Evolutionary conservation across 2,797 vertebrate genomes (phyloP).

Genomic region (Salmo trutta): DNA sequence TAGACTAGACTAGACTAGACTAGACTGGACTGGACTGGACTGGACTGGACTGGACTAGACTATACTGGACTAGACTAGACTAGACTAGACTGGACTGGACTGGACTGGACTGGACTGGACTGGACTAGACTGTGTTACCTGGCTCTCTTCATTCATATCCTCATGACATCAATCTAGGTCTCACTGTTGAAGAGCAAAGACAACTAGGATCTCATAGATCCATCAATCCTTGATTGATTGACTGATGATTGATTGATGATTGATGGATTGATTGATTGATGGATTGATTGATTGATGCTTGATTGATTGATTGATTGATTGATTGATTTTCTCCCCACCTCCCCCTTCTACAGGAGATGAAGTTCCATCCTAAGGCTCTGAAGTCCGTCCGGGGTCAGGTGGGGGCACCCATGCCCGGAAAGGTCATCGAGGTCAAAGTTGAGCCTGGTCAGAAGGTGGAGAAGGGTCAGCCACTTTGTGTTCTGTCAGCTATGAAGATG

Average conservation of each 20-base stretch:
- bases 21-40: too few species aligned
- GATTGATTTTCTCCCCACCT: conserved; percentile 25
- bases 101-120: too few species aligned
- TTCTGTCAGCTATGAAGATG: conserved; percentile 97
- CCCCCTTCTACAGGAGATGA: conserved; percentile 82
- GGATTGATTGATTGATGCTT: not conserved
- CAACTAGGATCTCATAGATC: too few species aligned
- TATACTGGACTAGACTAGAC: too few species aligned
- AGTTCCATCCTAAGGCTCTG: conserved; percentile 92
- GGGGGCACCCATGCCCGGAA: conserved; percentile 94
- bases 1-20: too few species aligned
- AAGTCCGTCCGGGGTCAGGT: conserved; percentile 91
- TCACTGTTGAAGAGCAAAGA: too few species aligned
- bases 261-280: not conserved
- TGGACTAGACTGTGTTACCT: too few species aligned
- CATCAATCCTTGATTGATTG: not conserved
- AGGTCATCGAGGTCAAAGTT: conserved; percentile 90
- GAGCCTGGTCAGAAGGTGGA: conserved; percentile 74
- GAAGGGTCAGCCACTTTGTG: conserved; percentile 92
- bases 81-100: too few species aligned
- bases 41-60: too few species aligned
- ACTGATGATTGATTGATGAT: not conserved
- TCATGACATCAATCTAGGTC: too few species aligned
- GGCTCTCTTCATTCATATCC: too few species aligned
- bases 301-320: too few species aligned